phyloP scores from a whole-genome alignment of 2,113 vertebrate genomes.

The Lycaon pictus region DNA sequence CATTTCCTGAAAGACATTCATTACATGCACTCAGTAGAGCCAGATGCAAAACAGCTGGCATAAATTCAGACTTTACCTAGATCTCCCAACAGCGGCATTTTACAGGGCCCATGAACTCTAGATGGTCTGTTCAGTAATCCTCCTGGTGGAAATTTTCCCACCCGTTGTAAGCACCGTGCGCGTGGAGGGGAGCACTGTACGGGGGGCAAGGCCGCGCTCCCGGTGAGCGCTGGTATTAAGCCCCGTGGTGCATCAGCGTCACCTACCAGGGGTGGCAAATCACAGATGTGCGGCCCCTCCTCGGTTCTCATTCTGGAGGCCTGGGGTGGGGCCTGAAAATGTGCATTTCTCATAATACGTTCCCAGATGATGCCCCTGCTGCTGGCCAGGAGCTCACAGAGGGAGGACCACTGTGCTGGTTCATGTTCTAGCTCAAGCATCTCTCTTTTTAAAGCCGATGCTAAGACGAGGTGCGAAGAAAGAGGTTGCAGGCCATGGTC shows the following conservation, averaged over 20 bases:
- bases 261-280: background rate
- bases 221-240: background rate
- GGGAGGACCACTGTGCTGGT: background rate
- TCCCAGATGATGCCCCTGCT: background rate
- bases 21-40: background rate
- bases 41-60: background rate
- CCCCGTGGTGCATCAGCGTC: background rate
- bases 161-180: background rate
- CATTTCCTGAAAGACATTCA: background rate
- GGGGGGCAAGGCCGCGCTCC: too few species aligned
- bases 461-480: background rate
- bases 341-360: background rate
- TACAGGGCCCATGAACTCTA: background rate
- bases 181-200: background rate
- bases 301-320: background rate
- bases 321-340: background rate
- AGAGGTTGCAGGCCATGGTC: background rate
- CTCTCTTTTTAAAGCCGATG: background rate
- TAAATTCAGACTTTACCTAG: background rate
- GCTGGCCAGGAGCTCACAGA: background rate
- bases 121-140: background rate
- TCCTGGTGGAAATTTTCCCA: background rate
- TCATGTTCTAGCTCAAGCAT: background rate
- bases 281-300: rapidly evolving
- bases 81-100: background rate